phyloP scores from a whole-genome alignment of 1,140 invertebrate genomes.

The Lasaia peninsularis region DNA sequence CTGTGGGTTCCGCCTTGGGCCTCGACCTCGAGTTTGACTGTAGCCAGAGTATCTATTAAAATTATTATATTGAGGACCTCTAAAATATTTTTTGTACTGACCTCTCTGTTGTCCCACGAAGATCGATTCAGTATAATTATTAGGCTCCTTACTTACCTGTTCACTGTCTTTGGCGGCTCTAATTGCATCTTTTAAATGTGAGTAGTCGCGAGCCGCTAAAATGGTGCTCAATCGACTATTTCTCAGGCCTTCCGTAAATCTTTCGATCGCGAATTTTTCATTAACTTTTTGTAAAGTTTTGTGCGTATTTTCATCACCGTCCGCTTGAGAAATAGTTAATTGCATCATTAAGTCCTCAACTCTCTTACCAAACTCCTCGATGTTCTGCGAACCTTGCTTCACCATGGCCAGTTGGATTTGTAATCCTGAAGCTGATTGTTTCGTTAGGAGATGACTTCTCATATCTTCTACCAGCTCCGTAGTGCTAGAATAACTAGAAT shows the following conservation, averaged over 20 bases:
- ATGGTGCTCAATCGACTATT: slow-evolving; percentile 18
- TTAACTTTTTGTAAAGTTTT: slow-evolving; percentile 26
- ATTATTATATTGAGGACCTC: no score
- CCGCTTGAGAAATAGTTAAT: slow-evolving; percentile 27
- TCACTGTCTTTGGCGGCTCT: slow-evolving; percentile 16
- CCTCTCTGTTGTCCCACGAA: neutral
- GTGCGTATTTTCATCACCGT: slow-evolving; percentile 15
- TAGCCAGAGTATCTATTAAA: neutral
- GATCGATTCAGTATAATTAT: neutral
- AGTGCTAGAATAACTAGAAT: slow-evolving; percentile 14
- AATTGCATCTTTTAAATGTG: slow-evolving; percentile 19
- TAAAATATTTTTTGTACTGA: no score
- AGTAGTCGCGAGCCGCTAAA: slow-evolving; percentile 19
- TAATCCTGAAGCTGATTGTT: slow-evolving; percentile 18
- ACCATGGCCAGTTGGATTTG: slow-evolving; percentile 13
- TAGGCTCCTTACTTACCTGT: no score
- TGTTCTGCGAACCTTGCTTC: slow-evolving; percentile 13
- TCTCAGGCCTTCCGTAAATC: slow-evolving; percentile 25
- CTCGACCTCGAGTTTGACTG: neutral
- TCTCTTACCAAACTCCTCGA: slow-evolving; percentile 28
- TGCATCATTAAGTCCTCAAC: slow-evolving; percentile 24
- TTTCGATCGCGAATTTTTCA: slow-evolving; percentile 25
- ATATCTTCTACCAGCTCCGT: slow-evolving; percentile 21
- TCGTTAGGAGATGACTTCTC: slow-evolving; percentile 16
- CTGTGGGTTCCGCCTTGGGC: neutral